phyloP scores from a whole-genome alignment of 2,888 invertebrate species.

The Cinara cedri region DNA sequence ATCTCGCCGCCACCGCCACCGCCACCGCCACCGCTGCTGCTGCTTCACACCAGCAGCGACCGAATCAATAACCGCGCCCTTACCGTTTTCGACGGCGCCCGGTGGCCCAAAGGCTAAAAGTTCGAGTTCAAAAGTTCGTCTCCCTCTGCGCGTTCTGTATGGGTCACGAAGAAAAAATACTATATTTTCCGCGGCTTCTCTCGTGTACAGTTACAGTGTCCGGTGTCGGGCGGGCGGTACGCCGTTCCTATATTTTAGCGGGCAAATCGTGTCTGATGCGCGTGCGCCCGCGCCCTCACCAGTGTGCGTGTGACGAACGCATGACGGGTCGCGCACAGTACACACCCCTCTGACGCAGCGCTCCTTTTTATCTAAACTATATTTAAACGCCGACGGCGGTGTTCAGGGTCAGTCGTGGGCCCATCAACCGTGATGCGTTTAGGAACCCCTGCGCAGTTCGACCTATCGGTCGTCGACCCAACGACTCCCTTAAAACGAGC shows the following conservation, averaged over 20 bases:
- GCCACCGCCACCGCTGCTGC: neutral
- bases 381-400: too few species aligned
- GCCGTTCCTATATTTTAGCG: neutral
- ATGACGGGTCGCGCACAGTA: conserved; percentile 6
- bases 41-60: neutral
- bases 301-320: neutral
- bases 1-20: conserved; percentile 1
- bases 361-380: neutral
- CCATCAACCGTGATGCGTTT: neutral
- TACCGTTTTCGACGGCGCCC: neutral
- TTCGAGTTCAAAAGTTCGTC: conserved; percentile 56
- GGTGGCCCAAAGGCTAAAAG: conserved; percentile 44
- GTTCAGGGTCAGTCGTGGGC: neutral
- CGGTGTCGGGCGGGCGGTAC: neutral
- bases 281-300: neutral
- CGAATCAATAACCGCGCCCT: conserved; percentile 50
- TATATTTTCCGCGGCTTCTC: neutral
- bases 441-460: conserved; percentile 41
- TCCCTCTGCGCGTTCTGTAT: conserved; percentile 9
- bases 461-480: conserved; percentile 51
- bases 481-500: too few species aligned
- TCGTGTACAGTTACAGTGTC: neutral
- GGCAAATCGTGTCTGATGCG: neutral
- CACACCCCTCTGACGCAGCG: conserved; percentile 9
- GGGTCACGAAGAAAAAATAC: conserved; percentile 35